Base-by-base conservation (phyloP, 2,888 invertebrate species). In the Celastrina argiolus region DNA sequence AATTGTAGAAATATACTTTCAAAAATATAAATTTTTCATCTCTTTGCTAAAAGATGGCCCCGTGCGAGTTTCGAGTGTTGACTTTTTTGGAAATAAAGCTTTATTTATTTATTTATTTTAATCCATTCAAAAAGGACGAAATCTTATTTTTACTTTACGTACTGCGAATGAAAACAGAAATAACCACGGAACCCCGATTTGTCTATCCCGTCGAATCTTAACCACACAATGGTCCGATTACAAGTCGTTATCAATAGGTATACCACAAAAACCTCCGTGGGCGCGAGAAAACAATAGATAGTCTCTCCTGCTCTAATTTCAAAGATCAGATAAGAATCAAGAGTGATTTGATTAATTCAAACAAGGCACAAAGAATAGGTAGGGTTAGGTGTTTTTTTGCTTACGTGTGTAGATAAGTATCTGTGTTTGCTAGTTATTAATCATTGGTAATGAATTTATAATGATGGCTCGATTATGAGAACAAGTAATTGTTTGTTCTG, bases 221-320 rank as follows among this genome's bases (percentile, higher is more conserved):
- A 84, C 83, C 85, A 88, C 85, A 90, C 89, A 90, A 91, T 88
- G 82, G 88, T 85, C 88, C 88, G 89, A 90, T 90, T 91, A 89
- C 88, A 88, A 88, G 88, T 88, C 88, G 87, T 85, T 89, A 88
- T 88, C 86, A 79, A 84, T 85, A 87, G 77, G 77, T 72, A 77
- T 76, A 45, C 70, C 63, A 68, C 67, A 70, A 84, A 85, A 83
- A 83, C 80, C 81, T 81, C 82, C 81, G 90, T 91, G 89, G 90
- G 91, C 89, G 91, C 88, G 81, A 79, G 84, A 88, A 90, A 90
- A 90, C 90, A 90, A 90, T 89, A 75, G 82, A 82, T 82, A 80
- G 78, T 84, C 82, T 79, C 76, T 87, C 87, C 83, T 88, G 89
- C 89, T 90, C 90, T 91, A 90, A 90, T 91, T 90, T 87, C 80